These are phyloP conservation scores for Drosophila persimilis DNA, from an alignment of 1,140 invertebrate genomes.

Conservation along the genomic window DNA sequence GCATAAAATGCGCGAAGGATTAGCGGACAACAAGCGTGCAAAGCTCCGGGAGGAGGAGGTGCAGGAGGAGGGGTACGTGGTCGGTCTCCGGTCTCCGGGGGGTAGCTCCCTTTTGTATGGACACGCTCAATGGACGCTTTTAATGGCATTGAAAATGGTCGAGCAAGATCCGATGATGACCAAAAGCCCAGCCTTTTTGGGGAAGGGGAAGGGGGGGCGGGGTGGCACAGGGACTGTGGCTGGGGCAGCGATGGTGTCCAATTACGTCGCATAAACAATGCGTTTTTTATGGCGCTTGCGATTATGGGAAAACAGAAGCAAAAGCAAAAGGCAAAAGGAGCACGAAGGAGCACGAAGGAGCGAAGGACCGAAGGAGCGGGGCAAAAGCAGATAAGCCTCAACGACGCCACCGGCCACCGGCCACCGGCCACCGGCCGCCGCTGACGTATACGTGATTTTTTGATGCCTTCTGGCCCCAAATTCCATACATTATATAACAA, in stretches of 20 bases:
- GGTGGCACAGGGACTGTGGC: not conserved
- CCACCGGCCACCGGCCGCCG: not conserved
- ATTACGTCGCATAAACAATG: conserved; percentile 80
- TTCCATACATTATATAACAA: conserved; percentile 44
- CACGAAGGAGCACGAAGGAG: conserved; percentile 15
- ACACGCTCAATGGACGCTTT: conserved; percentile 63
- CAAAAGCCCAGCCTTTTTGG: conserved; percentile 41
- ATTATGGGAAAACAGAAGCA: conserved; percentile 59
- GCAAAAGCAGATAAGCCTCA: conserved; percentile 63
- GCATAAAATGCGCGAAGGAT: conserved; percentile 76
- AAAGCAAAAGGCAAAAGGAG: conserved; percentile 25
- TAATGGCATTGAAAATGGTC: conserved; percentile 76
- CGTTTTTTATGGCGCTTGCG: conserved; percentile 76
- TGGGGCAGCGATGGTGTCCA: conserved; percentile 61
- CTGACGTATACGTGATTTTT: conserved; percentile 77
- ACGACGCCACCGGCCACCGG: conserved; percentile 44
- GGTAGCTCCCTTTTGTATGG: conserved; percentile 38
- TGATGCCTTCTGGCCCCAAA: conserved; percentile 51
- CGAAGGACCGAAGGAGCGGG: conserved; percentile 3
- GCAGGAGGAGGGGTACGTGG: not conserved
- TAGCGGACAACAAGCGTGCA: conserved; percentile 66
- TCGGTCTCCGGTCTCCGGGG: conserved; percentile 15
- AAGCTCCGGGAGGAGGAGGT: not conserved
- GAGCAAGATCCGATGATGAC: conserved; percentile 63
- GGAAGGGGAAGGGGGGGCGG: too few relatives aligned